A percentile compares a stretch with the other conserved stretches of the same genome.
Conservation (phyloP, 2,113 vertebrate species). For the Myiopsitta monachus region DNA sequence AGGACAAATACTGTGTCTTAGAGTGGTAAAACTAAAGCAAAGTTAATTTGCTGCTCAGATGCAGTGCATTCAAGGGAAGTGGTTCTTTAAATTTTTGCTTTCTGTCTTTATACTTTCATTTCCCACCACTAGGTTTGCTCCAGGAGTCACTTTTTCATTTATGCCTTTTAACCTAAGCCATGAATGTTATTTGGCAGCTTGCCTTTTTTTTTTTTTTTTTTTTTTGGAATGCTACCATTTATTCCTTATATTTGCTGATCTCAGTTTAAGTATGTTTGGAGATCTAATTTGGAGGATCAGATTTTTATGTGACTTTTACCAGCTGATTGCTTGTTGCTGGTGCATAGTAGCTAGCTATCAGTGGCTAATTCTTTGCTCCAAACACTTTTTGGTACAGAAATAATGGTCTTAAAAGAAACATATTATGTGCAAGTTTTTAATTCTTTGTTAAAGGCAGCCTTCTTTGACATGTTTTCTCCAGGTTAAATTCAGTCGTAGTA, state of each 20-base stretch:
- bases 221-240: not conserved
- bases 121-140: not conserved
- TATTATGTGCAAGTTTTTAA: not conserved
- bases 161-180: not conserved
- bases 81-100: not conserved
- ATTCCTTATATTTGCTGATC: not conserved
- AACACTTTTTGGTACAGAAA: not conserved
- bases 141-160: not conserved
- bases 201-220: not conserved
- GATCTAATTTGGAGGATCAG: not conserved
- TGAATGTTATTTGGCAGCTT: not conserved
- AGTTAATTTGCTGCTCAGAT: not conserved
- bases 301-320: not conserved
- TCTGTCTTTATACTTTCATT: not conserved
- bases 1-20: not conserved
- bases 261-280: not conserved
- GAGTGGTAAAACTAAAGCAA: not conserved
- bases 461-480: not conserved
- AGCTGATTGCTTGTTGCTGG: not conserved
- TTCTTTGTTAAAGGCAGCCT: not conserved
- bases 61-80: not conserved
- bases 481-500: not conserved
- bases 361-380: not conserved
- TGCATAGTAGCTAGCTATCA: not conserved
- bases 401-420: not conserved